Base-by-base conservation (phyloP, 1,140 invertebrate genomes). In the Stegodyphus dumicola region DNA sequence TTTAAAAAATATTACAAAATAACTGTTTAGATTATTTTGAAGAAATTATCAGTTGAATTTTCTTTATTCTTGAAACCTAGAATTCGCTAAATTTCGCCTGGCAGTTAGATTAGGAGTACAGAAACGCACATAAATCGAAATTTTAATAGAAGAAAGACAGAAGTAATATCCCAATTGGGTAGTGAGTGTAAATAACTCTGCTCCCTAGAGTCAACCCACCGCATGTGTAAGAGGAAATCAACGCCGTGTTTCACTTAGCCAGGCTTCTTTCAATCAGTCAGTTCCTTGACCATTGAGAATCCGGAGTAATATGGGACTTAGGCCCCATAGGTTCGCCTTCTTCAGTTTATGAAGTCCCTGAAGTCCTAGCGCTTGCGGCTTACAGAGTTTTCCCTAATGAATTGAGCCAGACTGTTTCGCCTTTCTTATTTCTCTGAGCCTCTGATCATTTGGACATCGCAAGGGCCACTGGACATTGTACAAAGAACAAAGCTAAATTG, bases 221-320 rank as follows among this genome's bases (percentile, higher is more conserved):
- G 79, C 79, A 81, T 73, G 79, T 81, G 70, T 81, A 81, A 81
- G 56, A 81, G 77, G 79, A 81, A 81, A 81, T 81, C 79, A 81
- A 81, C 79, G 70, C 79, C 70, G 79, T 81, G 79, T 81, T 81
- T 81, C 79, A 81, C 79, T 81, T 81, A 81, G 69, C 70, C 49
- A 56, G 79, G 17, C 79, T 81, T 81, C 79, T 81, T 73, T 81
- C 79, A 81, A 81, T 81, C 79, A 81, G 79, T 64, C 79, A 48
- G 33, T 18, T 17, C 18, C 53, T 70, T 81, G 67, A 81, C 79
- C 79, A 81, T 66, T 51, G 60, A 81, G 79, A 74, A 64, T 73
- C 79, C 33, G 33, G 33, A 33, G 33, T 33, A 33, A 33, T 33
- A 33, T 53, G 54, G 79, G 70, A 81, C 79, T 81, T 71, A 74